A percentile compares a stretch with the other conserved stretches of the same genome.
phyloP scores from a whole-genome alignment of 2,113 vertebrate species.

The Sebastes fasciatus region DNA sequence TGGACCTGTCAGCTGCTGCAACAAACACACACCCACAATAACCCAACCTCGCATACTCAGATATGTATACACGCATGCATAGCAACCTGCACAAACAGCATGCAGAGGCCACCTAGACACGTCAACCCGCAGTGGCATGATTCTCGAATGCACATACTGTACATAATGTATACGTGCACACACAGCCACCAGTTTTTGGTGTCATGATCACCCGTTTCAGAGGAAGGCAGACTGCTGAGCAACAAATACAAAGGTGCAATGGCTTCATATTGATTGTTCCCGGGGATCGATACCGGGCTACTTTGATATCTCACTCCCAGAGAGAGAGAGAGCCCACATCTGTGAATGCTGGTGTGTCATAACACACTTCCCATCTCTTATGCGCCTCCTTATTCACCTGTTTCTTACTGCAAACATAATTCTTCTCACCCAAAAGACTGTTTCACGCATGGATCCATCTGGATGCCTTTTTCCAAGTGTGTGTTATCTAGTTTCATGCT shows the following conservation, averaged over 20 bases:
- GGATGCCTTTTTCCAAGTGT: conserved; percentile 40
- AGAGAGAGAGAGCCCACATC: conserved; percentile 48
- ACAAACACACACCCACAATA: conserved; percentile 42
- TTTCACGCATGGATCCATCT: conserved; percentile 65
- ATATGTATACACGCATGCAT: conserved; percentile 26
- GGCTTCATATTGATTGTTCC: conserved; percentile 75
- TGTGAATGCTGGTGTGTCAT: conserved; percentile 63
- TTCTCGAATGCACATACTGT: neutral
- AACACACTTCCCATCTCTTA: conserved; percentile 49
- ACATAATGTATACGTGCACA: neutral
- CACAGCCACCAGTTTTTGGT: conserved; percentile 50
- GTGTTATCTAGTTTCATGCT: conserved; percentile 60
- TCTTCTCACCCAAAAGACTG: conserved; percentile 53
- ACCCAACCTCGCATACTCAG: conserved; percentile 5
- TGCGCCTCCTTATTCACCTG: conserved; percentile 48
- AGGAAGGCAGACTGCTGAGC: conserved; percentile 73
- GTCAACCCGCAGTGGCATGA: neutral
- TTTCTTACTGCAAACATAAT: conserved; percentile 51
- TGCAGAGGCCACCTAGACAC: neutral
- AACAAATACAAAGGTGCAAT: conserved; percentile 78
- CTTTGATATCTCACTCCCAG: conserved; percentile 81
- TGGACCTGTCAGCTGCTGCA: conserved; percentile 78
- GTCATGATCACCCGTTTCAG: conserved; percentile 60
- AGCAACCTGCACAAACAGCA: neutral
- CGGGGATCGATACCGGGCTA: conserved; percentile 74